A percentile compares a stretch with the other conserved stretches of the same genome.
Evolutionary conservation across 1,140 invertebrate genomes (phyloP).

Genomic region (Grapholita molesta): DNA sequence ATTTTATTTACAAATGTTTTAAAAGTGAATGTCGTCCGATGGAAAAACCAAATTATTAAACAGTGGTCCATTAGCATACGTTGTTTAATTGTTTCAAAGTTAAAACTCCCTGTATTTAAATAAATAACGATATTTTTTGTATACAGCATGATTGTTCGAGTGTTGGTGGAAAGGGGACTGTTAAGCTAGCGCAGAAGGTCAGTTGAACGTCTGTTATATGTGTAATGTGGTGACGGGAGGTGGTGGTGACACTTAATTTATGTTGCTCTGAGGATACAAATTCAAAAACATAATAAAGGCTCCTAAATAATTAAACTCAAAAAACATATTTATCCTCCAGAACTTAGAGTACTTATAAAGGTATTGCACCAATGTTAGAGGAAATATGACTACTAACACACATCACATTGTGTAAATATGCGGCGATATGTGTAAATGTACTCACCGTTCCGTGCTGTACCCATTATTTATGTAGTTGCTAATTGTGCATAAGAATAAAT

Average conservation of each 20-base stretch:
- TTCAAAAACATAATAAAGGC: too few species aligned
- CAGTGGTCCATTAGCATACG: neutral
- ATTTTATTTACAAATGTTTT: neutral
- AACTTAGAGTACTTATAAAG: too few species aligned
- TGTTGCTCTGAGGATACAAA: neutral
- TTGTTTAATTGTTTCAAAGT: slow-evolving; percentile 8
- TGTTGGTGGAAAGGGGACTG: slow-evolving; percentile 40
- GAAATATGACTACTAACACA: too few species aligned
- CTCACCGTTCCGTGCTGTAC: too few species aligned
- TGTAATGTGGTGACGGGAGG: slow-evolving; percentile 42
- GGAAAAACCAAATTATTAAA: neutral
- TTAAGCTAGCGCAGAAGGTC: slow-evolving; percentile 46
- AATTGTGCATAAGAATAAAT: too few species aligned
- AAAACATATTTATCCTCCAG: too few species aligned
- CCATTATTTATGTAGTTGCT: too few species aligned
- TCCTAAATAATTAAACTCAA: too few species aligned
- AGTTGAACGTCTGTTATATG: slow-evolving; percentile 36
- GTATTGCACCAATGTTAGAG: too few species aligned
- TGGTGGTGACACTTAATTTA: neutral
- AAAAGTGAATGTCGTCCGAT: neutral
- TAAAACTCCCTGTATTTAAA: neutral
- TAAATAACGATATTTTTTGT: slow-evolving; percentile 36
- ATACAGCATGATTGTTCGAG: slow-evolving; percentile 48
- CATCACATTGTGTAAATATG: too few species aligned
- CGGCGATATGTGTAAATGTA: too few species aligned